Percentiles rank a stretch among this genome's conserved stretches.
Conservation (phyloP, 2,888 invertebrate species). For the Heliconius erato region DNA sequence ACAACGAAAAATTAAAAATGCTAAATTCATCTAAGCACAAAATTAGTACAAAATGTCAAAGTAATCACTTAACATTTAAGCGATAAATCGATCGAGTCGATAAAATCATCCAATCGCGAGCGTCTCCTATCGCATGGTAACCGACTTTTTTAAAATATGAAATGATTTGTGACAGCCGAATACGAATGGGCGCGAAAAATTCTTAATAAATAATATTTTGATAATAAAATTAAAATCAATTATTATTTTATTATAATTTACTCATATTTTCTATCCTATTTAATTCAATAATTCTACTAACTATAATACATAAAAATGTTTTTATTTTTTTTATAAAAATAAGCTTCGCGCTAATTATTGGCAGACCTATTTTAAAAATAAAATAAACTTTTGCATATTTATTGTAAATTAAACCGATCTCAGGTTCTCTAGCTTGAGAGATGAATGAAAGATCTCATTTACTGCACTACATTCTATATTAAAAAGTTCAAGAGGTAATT, state of each 20-base stretch:
- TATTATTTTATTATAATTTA: neutral
- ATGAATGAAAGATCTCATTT: slow-evolving; percentile 15
- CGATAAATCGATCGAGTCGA: slow-evolving; percentile 12
- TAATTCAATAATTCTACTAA: no score
- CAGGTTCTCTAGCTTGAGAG: neutral
- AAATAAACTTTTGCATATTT: neutral
- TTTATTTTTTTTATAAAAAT: no score
- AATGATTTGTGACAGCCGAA: neutral
- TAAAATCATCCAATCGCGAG: neutral
- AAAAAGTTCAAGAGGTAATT: slow-evolving; percentile 21
- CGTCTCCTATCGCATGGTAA: slow-evolving; percentile 3
- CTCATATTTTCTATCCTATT: no score
- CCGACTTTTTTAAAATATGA: slow-evolving; percentile 18
- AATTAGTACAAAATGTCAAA: slow-evolving; percentile 1
- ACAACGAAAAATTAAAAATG: neutral
- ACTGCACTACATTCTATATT: neutral
- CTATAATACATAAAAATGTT: no score
- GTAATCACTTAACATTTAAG: slow-evolving; percentile 2
- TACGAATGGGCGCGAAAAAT: slow-evolving; percentile 1
- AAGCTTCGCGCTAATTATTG: neutral
- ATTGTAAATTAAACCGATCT: neutral
- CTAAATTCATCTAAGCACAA: neutral
- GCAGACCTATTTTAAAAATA: neutral
- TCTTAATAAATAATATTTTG: neutral
- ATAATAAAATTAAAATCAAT: neutral